A percentile compares a stretch with the other conserved stretches of the same genome.
Evolutionary conservation across 1,140 invertebrate genomes (phyloP).

Genomic region (Holotrichia oblita): DNA sequence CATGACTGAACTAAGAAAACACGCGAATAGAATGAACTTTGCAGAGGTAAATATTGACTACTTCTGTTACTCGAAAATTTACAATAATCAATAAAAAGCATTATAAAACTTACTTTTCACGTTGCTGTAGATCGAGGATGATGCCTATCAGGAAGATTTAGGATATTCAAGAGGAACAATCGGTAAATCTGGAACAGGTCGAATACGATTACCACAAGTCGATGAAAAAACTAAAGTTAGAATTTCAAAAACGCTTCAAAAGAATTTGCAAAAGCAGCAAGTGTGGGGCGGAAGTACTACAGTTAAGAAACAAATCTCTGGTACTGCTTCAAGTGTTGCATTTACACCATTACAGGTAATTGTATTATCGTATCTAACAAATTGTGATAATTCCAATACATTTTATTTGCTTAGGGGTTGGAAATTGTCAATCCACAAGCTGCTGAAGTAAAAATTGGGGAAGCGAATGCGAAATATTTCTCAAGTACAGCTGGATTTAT

Average conservation of each 20-base stretch:
- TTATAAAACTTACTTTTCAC: too few relatives aligned
- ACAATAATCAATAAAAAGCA: too few relatives aligned
- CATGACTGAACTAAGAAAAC: constrained; percentile 96
- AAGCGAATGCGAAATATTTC: constrained; percentile 95
- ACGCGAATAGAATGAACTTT: constrained; percentile 98
- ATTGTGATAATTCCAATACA: constrained; percentile 44
- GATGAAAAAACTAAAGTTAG: constrained; percentile 98
- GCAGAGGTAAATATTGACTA: constrained; percentile 80
- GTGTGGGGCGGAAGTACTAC: constrained; percentile 95
- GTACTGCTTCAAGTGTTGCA: constrained; percentile 96
- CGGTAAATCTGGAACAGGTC: constrained; percentile 91
- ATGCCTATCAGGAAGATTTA: constrained; percentile 99
- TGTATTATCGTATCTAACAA: background rate
- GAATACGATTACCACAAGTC: constrained; percentile 91
- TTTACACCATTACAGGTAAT: constrained; percentile 94
- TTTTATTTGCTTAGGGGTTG: constrained; percentile 76
- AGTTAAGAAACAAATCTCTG: constrained; percentile 94
- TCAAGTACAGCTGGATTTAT: constrained; percentile 92
- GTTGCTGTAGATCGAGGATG: constrained; percentile 90
- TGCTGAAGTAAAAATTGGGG: constrained; percentile 89
- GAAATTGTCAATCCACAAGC: constrained; percentile 99
- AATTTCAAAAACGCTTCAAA: constrained; percentile 97
- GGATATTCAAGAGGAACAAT: constrained; percentile 96
- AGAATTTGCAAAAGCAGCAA: constrained; percentile 93
- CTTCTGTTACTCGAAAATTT: background rate